These are phyloP conservation scores for Phymatocera aterrima DNA, from an alignment of 2,888 invertebrate genomes.

Conservation along the genomic window DNA sequence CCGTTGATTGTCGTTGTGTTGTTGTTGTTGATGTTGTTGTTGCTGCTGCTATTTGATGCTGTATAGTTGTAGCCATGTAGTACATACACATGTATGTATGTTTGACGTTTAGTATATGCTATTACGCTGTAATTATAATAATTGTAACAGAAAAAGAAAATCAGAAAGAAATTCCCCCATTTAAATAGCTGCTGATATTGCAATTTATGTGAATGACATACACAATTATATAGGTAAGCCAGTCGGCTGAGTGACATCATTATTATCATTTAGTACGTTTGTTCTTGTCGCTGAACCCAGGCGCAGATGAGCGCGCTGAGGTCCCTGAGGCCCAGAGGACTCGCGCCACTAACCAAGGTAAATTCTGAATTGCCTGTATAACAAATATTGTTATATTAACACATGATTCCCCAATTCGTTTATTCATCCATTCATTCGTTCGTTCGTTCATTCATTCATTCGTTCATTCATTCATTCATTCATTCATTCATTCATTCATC, in stretches of 20 bases:
- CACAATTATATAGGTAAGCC: conserved; percentile 59
- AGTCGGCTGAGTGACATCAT: conserved; percentile 70
- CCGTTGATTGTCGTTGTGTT: neutral
- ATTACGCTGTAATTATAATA: conserved; percentile 43
- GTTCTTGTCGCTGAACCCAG: conserved; percentile 88
- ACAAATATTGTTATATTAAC: neutral
- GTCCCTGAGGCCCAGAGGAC: conserved; percentile 71
- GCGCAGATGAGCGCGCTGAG: conserved; percentile 76
- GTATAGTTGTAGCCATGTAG: conserved; percentile 4
- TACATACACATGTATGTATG: neutral
- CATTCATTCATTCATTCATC: too few species aligned
- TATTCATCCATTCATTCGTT: neutral
- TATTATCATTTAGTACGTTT: conserved; percentile 81
- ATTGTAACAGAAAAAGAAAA: too few species aligned
- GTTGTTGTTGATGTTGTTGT: neutral
- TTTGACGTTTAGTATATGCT: neutral
- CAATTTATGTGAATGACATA: conserved; percentile 54
- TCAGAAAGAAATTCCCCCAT: conserved; percentile 7
- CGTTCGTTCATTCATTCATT: too few species aligned
- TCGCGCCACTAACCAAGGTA: conserved; percentile 76
- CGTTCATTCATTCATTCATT: too few species aligned
- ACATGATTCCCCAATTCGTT: neutral
- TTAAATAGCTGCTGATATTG: conserved; percentile 47
- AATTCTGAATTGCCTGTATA: conserved; percentile 48
- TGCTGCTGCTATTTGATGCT: conserved; percentile 12